A percentile compares a stretch with the other conserved stretches of the same genome.
phyloP scores from a whole-genome alignment of 2,888 invertebrate genomes.

The Strigamia maritima region DNA sequence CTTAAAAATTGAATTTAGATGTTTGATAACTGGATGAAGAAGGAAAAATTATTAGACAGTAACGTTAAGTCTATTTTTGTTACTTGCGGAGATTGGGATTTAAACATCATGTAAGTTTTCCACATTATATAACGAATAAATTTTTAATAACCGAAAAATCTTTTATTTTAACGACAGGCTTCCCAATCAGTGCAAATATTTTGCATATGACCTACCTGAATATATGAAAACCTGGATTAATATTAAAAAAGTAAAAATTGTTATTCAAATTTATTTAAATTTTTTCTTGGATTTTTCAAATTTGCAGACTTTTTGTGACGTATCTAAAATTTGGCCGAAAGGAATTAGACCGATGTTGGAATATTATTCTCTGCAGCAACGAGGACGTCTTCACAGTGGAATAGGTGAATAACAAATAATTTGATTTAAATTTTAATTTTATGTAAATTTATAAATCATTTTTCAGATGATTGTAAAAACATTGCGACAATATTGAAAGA shows the following conservation, averaged over 20 bases:
- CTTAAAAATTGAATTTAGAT: conserved; percentile 45
- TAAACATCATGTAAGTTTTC: conserved; percentile 37
- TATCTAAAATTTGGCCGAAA: conserved; percentile 52
- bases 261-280: background rate
- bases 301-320: conserved; percentile 47
- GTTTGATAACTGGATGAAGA: conserved; percentile 57
- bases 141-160: background rate
- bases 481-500: conserved; percentile 51
- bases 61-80: conserved; percentile 56
- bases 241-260: conserved; percentile 54
- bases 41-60: conserved; percentile 50
- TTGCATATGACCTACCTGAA: conserved; percentile 50
- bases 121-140: background rate
- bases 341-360: conserved; percentile 52
- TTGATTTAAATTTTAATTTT: conserved; percentile 27
- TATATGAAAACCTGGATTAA: conserved; percentile 60
- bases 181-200: conserved; percentile 55
- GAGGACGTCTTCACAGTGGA: conserved; percentile 57
- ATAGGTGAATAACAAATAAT: conserved; percentile 47
- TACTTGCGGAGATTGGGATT: conserved; percentile 62
- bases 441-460: background rate
- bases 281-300: conserved; percentile 34
- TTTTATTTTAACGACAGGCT: conserved; percentile 49
- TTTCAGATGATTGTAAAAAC: conserved; percentile 54
- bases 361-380: conserved; percentile 48